Evolutionary conservation across 2,888 invertebrate species (phyloP), one percentile per base, ranked within the genome.

Genomic region (Pammene fasciana): DNA sequence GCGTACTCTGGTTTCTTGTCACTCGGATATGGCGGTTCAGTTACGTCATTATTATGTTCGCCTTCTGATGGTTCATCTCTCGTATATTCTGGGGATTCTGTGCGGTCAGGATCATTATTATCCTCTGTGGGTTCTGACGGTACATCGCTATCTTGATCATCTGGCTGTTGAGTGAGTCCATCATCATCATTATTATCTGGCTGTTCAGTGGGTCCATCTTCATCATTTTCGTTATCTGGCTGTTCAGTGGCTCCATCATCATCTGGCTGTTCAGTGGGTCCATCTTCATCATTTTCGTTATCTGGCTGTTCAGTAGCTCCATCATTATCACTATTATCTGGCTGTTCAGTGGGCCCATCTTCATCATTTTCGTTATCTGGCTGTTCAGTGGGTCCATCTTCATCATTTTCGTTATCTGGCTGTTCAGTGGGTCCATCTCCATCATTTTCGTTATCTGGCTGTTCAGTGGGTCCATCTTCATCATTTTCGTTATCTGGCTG

Each of bases 1-100:
- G 71, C 52, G 52, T 75, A 78, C 41, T 76, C 72, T 16, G 45
- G 55, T 41, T n/a, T 56, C 43, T 45, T 36, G 11, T 45, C 8
- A 16, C 34, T 54, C 1, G 56, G 9, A n/a, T 54, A 34, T 38
- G 45, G 11, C 13, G 9, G 10, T 16, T 18, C 36, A 7, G n/a
- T 16, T 7, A 6, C 9, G 9, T 38, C 38, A 11, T 56, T 11
- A 16, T 9, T 36, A 36, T 54, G 14, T 48, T 18, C 9, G 6
- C 6, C 6, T 8, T 38, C 48, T 48, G 48, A 14, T 11, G 50
- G 18, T 50, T 18, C 18, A 11, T n/a, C 34, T 5, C 34, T 13
- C 3, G 13, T n/a, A 34, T 26, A 6, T 7, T 13, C n/a, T 36
- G 34, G 14, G 9, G 8, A 9, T 38, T 10, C 14, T 10, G n/a